A percentile compares a stretch with the other conserved stretches of the same genome.
phyloP scores from a whole-genome alignment of 2,113 vertebrate genomes.

The Phocoena sinus region DNA sequence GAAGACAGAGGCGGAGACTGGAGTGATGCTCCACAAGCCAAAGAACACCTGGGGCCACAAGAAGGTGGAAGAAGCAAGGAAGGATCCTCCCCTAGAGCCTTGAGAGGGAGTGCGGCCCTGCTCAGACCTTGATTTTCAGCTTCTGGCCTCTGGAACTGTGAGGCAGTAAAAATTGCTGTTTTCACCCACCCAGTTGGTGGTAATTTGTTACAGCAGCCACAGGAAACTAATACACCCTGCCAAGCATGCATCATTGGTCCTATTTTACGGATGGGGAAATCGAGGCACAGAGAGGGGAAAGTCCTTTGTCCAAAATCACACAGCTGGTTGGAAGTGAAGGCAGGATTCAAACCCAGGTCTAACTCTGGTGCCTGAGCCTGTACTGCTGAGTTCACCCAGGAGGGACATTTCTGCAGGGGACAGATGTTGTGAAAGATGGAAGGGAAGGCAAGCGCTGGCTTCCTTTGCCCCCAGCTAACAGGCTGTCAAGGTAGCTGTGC shows the following conservation, averaged over 20 bases:
- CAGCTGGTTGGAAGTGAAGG: neutral
- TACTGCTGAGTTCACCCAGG: neutral
- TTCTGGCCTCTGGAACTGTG: neutral
- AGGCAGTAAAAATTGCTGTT: neutral
- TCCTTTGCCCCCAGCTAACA: neutral
- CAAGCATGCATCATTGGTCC: neutral
- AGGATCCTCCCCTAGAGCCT: neutral
- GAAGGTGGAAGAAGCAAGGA: neutral
- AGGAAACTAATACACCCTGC: neutral
- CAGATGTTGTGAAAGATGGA: neutral
- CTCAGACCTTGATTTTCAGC: neutral
- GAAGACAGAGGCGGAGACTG: neutral
- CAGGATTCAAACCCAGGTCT: neutral
- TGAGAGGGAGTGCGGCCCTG: neutral
- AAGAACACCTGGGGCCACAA: neutral
- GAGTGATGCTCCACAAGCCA: neutral
- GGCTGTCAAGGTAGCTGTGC: too few relatives aligned
- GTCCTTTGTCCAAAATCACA: neutral
- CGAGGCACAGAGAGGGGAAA: neutral
- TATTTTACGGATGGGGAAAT: neutral
- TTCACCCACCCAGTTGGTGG: neutral
- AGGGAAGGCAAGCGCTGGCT: neutral
- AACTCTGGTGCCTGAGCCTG: neutral
- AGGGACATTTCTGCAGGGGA: neutral
- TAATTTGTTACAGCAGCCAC: neutral